A percentile compares a stretch with the other conserved stretches of the same genome.
These are phyloP conservation scores for Spicauda simplicius DNA, from an alignment of 2,888 invertebrate genomes.

Conservation along the genomic window DNA sequence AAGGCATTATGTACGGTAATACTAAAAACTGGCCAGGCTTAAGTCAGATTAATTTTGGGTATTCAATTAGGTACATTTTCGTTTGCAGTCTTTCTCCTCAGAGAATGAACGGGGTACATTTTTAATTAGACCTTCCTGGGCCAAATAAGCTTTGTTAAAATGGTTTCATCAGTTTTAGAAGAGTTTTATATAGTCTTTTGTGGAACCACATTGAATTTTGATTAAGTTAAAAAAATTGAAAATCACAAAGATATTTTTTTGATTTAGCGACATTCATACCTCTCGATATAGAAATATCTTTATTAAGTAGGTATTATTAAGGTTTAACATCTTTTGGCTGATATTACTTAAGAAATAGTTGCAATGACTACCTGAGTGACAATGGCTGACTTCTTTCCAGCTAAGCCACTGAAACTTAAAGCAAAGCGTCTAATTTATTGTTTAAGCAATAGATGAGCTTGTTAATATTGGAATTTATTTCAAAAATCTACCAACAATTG, in stretches of 20 bases:
- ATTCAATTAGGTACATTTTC: slow-evolving; percentile 31
- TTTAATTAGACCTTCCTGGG: slow-evolving; percentile 32
- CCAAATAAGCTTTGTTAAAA: slow-evolving; percentile 32
- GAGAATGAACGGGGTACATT: slow-evolving; percentile 30
- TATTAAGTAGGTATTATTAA: no score
- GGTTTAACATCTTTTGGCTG: no score
- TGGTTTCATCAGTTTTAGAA: slow-evolving; percentile 31
- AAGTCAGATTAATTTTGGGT: slow-evolving; percentile 33
- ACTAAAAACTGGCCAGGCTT: slow-evolving; percentile 25
- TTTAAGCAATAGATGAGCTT: no score
- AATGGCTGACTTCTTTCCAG: no score
- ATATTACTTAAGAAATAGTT: no score
- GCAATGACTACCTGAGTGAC: no score
- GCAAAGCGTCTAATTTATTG: no score
- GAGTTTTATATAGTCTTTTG: slow-evolving; percentile 15
- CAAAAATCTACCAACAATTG: no score
- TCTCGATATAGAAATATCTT: no score
- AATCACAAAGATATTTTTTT: not conserved
- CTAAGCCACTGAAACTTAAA: no score
- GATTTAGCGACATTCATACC: no score
- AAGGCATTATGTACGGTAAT: slow-evolving; percentile 27
- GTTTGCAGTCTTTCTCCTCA: slow-evolving; percentile 25
- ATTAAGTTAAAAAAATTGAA: not conserved
- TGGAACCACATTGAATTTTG: not conserved
- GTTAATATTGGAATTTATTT: no score